Evolutionary conservation across 2,113 vertebrate species (phyloP).

Genomic region (Gallinago paraguaiae): DNA sequence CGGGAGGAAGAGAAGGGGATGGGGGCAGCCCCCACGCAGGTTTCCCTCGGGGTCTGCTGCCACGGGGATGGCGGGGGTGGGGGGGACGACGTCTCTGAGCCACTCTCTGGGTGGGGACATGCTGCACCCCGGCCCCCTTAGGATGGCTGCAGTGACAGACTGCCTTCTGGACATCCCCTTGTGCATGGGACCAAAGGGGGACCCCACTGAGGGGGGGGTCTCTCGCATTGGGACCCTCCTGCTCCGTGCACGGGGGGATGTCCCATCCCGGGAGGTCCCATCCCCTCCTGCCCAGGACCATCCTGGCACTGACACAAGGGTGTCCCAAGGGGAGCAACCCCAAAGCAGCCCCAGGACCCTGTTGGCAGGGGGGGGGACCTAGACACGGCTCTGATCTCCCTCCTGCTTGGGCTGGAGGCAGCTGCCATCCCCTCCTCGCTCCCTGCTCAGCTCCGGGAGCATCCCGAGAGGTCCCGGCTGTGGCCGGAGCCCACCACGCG

Average conservation of each 20-base stretch:
- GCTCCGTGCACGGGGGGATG: accelerated
- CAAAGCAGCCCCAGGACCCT: background rate
- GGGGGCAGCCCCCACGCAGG: background rate
- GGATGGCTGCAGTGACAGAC: accelerated
- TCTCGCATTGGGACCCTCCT: accelerated
- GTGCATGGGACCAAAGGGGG: accelerated
- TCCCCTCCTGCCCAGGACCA: background rate
- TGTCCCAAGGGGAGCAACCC: background rate
- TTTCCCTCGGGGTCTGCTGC: background rate
- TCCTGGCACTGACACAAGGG: accelerated
- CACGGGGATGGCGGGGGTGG: accelerated
- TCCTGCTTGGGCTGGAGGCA: background rate
- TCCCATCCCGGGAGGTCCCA: too few species aligned
- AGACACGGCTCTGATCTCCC: background rate
- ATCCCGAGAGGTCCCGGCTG: background rate
- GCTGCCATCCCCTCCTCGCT: background rate
- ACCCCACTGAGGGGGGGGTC: accelerated
- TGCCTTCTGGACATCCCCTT: background rate
- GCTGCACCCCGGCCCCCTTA: accelerated
- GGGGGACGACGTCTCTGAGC: background rate
- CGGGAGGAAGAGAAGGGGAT: background rate
- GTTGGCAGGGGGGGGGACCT: background rate
- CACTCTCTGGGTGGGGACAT: background rate
- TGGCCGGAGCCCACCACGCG: accelerated
- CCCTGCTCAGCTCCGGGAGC: background rate